phyloP scores from a whole-genome alignment of 1,140 invertebrate species.

The Brachionus asplanchnoidis region DNA sequence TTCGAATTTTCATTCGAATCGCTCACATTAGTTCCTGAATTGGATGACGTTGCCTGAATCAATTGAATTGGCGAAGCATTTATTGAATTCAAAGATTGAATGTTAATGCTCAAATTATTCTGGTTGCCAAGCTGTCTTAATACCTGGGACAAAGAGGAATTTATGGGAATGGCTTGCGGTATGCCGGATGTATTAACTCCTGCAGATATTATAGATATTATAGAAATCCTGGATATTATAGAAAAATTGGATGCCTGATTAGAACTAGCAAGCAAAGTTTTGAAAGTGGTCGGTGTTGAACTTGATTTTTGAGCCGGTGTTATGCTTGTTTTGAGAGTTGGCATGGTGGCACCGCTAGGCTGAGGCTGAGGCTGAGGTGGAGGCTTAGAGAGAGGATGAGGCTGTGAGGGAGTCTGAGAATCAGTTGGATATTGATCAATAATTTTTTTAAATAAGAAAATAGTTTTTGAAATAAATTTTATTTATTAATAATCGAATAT shows the following conservation, averaged over 20 bases:
- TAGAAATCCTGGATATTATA: slow-evolving; percentile 7
- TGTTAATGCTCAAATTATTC: not conserved
- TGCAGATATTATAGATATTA: no score
- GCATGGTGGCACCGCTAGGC: not conserved
- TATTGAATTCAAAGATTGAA: not conserved
- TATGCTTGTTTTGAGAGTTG: not conserved
- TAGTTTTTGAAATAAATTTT: no score
- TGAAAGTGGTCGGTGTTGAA: slow-evolving; percentile 2
- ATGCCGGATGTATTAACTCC: not conserved
- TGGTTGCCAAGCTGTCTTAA: not conserved
- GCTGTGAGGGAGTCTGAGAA: no score
- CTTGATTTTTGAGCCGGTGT: not conserved
- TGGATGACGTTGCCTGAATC: not conserved
- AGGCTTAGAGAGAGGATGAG: no score
- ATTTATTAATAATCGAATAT: no score
- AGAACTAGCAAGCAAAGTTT: not conserved
- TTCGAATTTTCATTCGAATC: not conserved
- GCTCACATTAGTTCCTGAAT: not conserved
- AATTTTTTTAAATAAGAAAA: no score
- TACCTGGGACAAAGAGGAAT: slow-evolving; percentile 27
- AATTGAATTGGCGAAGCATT: not conserved
- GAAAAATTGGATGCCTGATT: not conserved
- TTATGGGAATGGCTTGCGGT: slow-evolving; percentile 14
- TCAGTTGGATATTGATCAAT: no score
- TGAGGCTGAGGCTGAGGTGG: no score